phyloP scores from a whole-genome alignment of 2,113 vertebrate species.

The Tichodroma muraria region DNA sequence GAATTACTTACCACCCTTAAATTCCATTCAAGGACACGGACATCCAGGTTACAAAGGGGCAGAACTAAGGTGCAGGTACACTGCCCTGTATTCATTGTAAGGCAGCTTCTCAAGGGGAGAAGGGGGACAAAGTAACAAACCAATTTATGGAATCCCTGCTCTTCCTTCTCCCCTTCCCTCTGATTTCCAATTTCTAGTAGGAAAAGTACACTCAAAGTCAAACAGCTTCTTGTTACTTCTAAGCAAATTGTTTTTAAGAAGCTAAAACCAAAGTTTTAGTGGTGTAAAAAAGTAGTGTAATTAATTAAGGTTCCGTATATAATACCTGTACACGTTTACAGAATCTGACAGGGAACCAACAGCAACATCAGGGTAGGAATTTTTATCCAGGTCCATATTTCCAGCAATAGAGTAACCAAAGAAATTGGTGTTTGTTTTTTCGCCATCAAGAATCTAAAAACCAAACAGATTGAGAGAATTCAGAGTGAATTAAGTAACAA shows the following conservation, averaged over 20 bases:
- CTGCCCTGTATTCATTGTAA: neutral
- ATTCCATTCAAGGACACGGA: neutral
- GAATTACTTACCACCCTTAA: neutral
- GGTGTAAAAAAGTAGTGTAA: neutral
- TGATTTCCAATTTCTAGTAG: neutral
- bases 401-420: conserved; percentile 97
- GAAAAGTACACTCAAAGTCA: neutral
- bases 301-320: neutral
- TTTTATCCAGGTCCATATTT: conserved; percentile 92
- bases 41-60: neutral
- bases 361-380: conserved; percentile 91
- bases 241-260: neutral
- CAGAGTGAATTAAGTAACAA: neutral
- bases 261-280: neutral
- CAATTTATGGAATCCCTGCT: neutral
- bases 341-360: conserved; percentile 92
- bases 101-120: neutral
- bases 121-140: neutral
- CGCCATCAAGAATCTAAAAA: conserved; percentile 84
- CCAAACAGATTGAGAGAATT: neutral
- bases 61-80: neutral
- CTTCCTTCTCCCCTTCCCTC: neutral
- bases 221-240: neutral
- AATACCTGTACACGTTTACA: conserved; percentile 86
- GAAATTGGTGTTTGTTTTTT: conserved; percentile 64